A percentile compares a stretch with the other conserved stretches of the same genome.
Evolutionary conservation across 2,888 invertebrate species (phyloP).

Genomic region (Dicyrtomina minuta): DNA sequence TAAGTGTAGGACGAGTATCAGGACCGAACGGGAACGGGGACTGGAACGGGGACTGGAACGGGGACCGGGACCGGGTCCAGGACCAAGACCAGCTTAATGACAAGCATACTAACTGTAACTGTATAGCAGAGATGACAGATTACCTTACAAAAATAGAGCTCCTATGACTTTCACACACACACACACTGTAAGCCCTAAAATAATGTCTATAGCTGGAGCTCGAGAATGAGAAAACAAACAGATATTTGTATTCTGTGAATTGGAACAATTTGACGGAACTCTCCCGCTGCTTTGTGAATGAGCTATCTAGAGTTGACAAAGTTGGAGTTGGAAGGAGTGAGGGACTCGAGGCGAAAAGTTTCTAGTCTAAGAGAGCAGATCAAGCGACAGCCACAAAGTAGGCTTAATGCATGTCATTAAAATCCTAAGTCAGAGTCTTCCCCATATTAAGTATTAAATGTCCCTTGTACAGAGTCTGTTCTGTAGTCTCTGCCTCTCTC

Average conservation of each 20-base stretch:
- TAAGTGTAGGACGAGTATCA: no score
- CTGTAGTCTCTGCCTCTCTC: not conserved
- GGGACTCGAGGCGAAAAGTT: conserved; percentile 24
- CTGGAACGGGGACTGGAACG: no score
- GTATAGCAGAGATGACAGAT: no score
- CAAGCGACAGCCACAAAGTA: conserved; percentile 32
- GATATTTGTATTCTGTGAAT: conserved; percentile 28
- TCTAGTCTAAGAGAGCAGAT: conserved; percentile 28
- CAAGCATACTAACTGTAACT: no score
- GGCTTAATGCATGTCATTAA: conserved; percentile 33
- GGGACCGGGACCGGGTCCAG: no score
- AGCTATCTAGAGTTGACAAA: conserved; percentile 27
- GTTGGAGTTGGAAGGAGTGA: conserved; percentile 7
- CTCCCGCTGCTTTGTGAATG: conserved; percentile 7
- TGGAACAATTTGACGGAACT: conserved; percentile 24
- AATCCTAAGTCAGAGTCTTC: conserved; percentile 31
- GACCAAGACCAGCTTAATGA: no score
- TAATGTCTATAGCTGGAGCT: no score
- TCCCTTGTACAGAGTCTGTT: conserved; percentile 14
- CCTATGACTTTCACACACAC: no score
- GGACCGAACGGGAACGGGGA: no score
- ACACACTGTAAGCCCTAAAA: no score
- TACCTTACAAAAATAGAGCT: no score
- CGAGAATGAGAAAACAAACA: conserved; percentile 11
- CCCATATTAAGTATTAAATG: conserved; percentile 28